Base-by-base conservation (phyloP, 2,113 vertebrate species). In the Tachysurus vachellii region DNA sequence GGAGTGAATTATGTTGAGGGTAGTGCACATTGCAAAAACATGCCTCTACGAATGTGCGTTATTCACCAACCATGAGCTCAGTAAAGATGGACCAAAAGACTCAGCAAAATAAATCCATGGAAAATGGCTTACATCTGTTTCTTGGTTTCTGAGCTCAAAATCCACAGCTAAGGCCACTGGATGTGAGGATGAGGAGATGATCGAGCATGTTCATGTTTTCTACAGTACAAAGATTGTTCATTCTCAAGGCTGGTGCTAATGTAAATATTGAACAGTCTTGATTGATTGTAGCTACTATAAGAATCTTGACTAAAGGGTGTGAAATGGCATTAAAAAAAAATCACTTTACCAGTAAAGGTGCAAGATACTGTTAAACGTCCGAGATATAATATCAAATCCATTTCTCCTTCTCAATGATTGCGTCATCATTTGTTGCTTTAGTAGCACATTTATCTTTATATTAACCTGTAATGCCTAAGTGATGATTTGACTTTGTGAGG, bases 231-330 rank as follows among this genome's bases (percentile, higher is more conserved):
- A 31, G 71, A 87, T 66, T 83, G 56, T 79, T 83, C 61, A 66
- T 87, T 87, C 56, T 87, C 81, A 84, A 84, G 86, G 81, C 86
- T 87, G 86, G 86, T 84, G 86, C 82, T 68, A 87, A 79, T 77
- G 81, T 66, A 87, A 87, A 87, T 83, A 83, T 87, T 57, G 73
- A 87, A 87, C 86, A 87, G 81, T 70, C 86, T 62, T 83, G 71
- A 76, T 36, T 53, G 42, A 83, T 66, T 79, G 28, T 68, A 84
- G 47, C 66, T 82, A 82, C 80, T 42, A 42, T 53, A 62, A 64
- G 47, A 31, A 62, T 62, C 26, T 79, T 80, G 16, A 70, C 47
- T 54, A 5, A 86, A 85, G 28, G 71, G 61, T 68, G 17, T 42
- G 31, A 87, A 75, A 47, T n/a, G 19, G 3, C 44, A 62, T 31